Base-by-base conservation (phyloP, 2,797 vertebrate species). In the Aselliscus stoliczkanus region DNA sequence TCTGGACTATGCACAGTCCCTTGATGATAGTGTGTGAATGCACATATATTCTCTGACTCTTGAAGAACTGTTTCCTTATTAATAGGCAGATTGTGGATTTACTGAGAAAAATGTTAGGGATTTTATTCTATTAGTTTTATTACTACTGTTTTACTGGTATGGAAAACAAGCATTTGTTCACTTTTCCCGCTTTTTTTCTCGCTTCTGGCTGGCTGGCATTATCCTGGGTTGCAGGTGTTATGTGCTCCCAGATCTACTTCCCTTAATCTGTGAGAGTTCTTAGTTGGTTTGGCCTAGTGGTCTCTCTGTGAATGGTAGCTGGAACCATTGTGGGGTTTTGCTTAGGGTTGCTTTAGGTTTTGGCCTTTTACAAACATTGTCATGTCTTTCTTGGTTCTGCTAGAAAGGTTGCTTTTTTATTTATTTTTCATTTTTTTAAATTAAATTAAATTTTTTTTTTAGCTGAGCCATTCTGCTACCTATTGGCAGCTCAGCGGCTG, bases 291-390 rank as follows among this genome's bases (percentile, higher is more conserved):
- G 82, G 44, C 50, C 37, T 83, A 52, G 37, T 94, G 15, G 47
- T 67, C 58, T 69, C 21, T 76, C 27, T 75, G 52, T 90, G 73
- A 92, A 64, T 96, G 76, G 50, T 52, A 60, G 27, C 39, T 27
- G 7, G 58, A 79, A 88, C 39, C 47, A 90, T 88, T 87, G 31
- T 88, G 25, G 65, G 47, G 82, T 95, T 94, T 83, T 94, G 44
- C 77, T 96, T 96, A 76, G 83, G 13, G 64, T 85, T 94, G 60
- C 76, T 77, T 94, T 96, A 70, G 37, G n/a, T 83, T 95, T 96
- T 93, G 69, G 12, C 83, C 77, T 75, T 20, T 96, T 89, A 34
- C 84, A 76, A 96, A 90, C 17, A 80, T 69, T 27, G 7, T 50
- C 11, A 21, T 64, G n/a, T 60, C 50, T 90, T 1, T 94, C 29